Base-by-base conservation (phyloP, 1,140 invertebrate genomes). In the Pygmarrhopalites habei region DNA sequence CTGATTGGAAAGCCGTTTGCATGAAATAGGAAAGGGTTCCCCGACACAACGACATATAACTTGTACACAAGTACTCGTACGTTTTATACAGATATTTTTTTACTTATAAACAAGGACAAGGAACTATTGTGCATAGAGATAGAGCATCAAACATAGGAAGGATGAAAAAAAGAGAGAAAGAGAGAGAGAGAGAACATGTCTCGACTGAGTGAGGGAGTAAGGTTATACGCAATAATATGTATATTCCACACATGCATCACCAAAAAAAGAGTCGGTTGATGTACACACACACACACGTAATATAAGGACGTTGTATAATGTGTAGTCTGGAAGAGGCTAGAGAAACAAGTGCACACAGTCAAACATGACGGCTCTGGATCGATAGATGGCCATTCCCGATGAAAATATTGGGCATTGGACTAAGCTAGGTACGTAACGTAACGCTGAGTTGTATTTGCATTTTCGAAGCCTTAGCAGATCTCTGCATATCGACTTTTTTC, bases 371-470 rank as follows among this genome's bases (percentile, higher is more conserved):
- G 41, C 25, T 25, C 17, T 53, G 62, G 62, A 64, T 64, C 55
- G 57, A 64, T 64, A 59, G 53, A 64, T 52, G 58, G 49, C 65
- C 60, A 63, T 51, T 62, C 41, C 52, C 51, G 53, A 63, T 62
- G 60, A 66, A 63, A 66, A 66, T 66, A 66, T 58, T 58, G 60
- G 53, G 58, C 47, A n/a, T n/a, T n/a, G n/a, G n/a, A n/a, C n/a
- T n/a, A n/a, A 60, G 58, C 58, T 57, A 41, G 52, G 61, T 49
- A 57, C 49, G 58, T 64, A 58, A 58, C 62, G 55, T n/a, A n/a
- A n/a, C n/a, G n/a, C n/a, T n/a, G n/a, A n/a, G n/a, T n/a, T n/a
- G n/a, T n/a, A n/a, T n/a, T n/a, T n/a, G n/a, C n/a, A n/a, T n/a
- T n/a, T n/a, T n/a, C n/a, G n/a, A n/a, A 66, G 61, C 64, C 59